phyloP scores from a whole-genome alignment of 2,113 vertebrate species.

The Uropsilus gracilis region DNA sequence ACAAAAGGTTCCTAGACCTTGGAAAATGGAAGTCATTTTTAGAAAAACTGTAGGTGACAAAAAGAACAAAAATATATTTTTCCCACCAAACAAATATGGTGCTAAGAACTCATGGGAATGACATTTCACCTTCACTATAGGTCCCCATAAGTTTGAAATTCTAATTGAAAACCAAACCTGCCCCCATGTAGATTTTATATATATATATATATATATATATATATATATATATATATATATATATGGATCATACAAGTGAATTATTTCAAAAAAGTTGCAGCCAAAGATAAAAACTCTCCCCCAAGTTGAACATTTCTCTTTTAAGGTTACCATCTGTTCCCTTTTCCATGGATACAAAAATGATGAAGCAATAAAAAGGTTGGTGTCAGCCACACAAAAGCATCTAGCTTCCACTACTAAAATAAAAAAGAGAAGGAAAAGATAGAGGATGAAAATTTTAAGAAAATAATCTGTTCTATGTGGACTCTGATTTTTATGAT shows the following conservation, averaged over 20 bases:
- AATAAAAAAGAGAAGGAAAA: not conserved
- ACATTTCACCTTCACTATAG: not conserved
- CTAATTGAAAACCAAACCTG: conserved; percentile 36
- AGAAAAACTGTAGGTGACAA: not conserved
- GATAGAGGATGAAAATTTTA: not conserved
- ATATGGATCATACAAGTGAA: not conserved
- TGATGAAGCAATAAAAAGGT: conserved; percentile 67
- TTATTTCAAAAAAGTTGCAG: conserved; percentile 65
- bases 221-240: no score
- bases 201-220: not conserved
- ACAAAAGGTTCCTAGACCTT: not conserved
- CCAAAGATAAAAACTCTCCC: conserved; percentile 50
- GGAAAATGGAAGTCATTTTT: not conserved
- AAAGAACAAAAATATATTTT: not conserved
- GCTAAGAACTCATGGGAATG: not conserved
- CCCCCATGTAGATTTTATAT: not conserved
- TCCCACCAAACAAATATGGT: not conserved
- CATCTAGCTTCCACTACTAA: conserved; percentile 49
- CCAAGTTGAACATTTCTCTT: conserved; percentile 56
- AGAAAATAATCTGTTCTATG: not conserved
- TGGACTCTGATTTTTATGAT: conserved; percentile 37
- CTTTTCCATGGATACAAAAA: conserved; percentile 60
- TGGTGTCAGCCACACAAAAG: conserved; percentile 35
- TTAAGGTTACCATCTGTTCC: conserved; percentile 63
- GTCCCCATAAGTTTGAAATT: conserved; percentile 10